These are phyloP conservation scores for Drosophila pectinifera DNA, from an alignment of 1,140 invertebrate species.

Conservation along the genomic window DNA sequence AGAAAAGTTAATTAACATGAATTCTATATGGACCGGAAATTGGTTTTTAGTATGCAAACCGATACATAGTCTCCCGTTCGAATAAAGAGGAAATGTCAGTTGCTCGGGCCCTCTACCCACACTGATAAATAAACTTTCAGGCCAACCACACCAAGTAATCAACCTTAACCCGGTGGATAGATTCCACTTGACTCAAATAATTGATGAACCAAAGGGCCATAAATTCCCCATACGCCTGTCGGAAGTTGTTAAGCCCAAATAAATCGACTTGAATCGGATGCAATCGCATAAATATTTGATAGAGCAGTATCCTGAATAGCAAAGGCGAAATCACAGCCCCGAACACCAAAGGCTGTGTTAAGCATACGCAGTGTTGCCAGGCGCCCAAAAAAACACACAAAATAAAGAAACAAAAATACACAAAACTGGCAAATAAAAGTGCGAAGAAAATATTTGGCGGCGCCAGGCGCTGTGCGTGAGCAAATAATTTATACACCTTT, in stretches of 20 bases:
- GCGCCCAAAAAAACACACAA: slow-evolving; percentile 18
- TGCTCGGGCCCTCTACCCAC: background rate
- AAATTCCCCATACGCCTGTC: slow-evolving; percentile 52
- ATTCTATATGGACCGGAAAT: slow-evolving; percentile 36
- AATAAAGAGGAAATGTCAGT: slow-evolving; percentile 18
- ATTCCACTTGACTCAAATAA: slow-evolving; percentile 56
- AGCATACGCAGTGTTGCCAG: slow-evolving; percentile 68
- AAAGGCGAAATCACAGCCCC: slow-evolving; percentile 48
- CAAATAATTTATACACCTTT: slow-evolving; percentile 78
- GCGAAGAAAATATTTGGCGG: slow-evolving; percentile 42
- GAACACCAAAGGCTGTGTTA: slow-evolving; percentile 54
- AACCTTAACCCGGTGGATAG: slow-evolving; percentile 13
- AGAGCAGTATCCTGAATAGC: slow-evolving; percentile 47
- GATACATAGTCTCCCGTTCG: background rate
- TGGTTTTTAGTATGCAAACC: slow-evolving; percentile 8
- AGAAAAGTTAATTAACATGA: slow-evolving; percentile 31
- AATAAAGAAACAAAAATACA: slow-evolving; percentile 13
- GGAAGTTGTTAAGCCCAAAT: slow-evolving; percentile 70
- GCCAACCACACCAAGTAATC: slow-evolving; percentile 3
- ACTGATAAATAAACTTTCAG: slow-evolving; percentile 12
- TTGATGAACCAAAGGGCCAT: slow-evolving; percentile 63
- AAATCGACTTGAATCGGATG: slow-evolving; percentile 74
- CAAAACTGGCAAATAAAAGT: slow-evolving; percentile 28
- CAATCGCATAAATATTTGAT: slow-evolving; percentile 79
- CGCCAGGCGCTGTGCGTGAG: slow-evolving; percentile 64